Conservation (phyloP, 2,888 invertebrate genomes). For the Prionchulus punctatus region DNA sequence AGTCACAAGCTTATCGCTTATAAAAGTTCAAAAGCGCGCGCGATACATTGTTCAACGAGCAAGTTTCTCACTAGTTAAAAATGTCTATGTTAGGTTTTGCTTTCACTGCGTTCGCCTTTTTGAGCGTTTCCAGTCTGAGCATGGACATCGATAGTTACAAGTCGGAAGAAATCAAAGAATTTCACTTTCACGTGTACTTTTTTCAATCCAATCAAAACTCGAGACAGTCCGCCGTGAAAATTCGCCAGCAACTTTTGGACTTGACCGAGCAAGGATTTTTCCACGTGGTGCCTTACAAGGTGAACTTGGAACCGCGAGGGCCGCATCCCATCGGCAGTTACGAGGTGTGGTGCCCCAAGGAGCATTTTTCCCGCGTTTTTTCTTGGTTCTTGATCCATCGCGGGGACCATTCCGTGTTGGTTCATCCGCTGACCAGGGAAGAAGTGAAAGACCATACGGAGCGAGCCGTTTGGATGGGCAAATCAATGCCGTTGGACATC, state of each 20-base stretch:
- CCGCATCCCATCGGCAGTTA: conserved; percentile 12
- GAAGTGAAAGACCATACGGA: conserved; percentile 12
- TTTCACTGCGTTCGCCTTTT: too few relatives aligned
- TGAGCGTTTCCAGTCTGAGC: too few relatives aligned
- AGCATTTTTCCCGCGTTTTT: conserved; percentile 6
- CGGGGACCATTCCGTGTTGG: conserved; percentile 10
- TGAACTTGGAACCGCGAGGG: conserved; percentile 4
- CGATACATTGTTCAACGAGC: too few relatives aligned
- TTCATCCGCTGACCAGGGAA: conserved; percentile 11
- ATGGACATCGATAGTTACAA: not conserved
- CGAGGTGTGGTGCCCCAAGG: conserved; percentile 6
- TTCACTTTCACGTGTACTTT: conserved; percentile 5
- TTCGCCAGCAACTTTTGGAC: not conserved
- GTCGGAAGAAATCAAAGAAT: conserved; percentile 3
- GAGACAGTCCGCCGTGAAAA: not conserved
- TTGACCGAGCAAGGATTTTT: not conserved
- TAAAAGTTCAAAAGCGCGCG: too few relatives aligned
- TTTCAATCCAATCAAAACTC: not conserved
- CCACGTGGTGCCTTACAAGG: not conserved
- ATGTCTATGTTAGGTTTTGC: too few relatives aligned
- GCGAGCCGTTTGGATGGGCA: conserved; percentile 11
- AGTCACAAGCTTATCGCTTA: too few relatives aligned
- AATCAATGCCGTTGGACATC: conserved; percentile 9
- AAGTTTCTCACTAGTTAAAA: too few relatives aligned
- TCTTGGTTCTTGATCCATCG: conserved; percentile 9